phyloP scores from a whole-genome alignment of 2,797 vertebrate genomes.

The Poecilia gillii region DNA sequence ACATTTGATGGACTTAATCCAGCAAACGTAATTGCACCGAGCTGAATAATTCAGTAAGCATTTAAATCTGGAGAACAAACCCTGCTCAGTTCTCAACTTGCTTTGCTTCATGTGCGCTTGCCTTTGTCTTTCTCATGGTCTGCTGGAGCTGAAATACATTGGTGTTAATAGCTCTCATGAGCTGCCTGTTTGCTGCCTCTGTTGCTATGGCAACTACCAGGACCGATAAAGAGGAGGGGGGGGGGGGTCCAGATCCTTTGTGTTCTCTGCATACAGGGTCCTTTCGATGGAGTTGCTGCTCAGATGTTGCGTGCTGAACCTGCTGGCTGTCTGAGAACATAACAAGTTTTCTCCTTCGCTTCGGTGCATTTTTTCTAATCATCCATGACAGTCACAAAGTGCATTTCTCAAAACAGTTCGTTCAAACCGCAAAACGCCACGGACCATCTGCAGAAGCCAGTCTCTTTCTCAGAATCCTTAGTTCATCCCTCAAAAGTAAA shows the following conservation, averaged over 20 bases:
- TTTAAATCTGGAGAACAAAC: slow-evolving; percentile 9
- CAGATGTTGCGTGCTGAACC: slow-evolving; percentile 31
- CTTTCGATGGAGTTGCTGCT: slow-evolving; percentile 28
- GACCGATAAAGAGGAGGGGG: slow-evolving; percentile 31
- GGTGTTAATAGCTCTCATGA: slow-evolving; percentile 49
- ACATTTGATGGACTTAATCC: not conserved
- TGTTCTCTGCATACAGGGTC: slow-evolving; percentile 53
- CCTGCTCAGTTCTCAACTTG: not conserved
- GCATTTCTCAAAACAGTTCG: too few species aligned
- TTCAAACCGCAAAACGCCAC: too few species aligned
- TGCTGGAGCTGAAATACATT: slow-evolving; percentile 36
- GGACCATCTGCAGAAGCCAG: too few species aligned
- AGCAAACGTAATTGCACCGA: slow-evolving; percentile 4
- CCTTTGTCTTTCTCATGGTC: slow-evolving; percentile 25
- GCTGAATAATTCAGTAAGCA: slow-evolving; percentile 8
- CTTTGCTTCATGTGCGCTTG: slow-evolving; percentile 7
- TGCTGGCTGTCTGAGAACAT: slow-evolving; percentile 11
- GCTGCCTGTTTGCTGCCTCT: slow-evolving; percentile 59
- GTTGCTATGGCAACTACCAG: slow-evolving; percentile 77
- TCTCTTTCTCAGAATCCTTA: too few species aligned
- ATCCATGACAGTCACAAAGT: too few species aligned
- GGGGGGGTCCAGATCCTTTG: slow-evolving; percentile 43
- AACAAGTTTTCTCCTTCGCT: slow-evolving; percentile 15
- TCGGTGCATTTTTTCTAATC: too few species aligned
- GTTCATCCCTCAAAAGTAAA: too few species aligned